Percentiles rank a stretch among this genome's conserved stretches.
phyloP scores from a whole-genome alignment of 2,113 vertebrate species.

The Cyphomyrus plagiostoma region DNA sequence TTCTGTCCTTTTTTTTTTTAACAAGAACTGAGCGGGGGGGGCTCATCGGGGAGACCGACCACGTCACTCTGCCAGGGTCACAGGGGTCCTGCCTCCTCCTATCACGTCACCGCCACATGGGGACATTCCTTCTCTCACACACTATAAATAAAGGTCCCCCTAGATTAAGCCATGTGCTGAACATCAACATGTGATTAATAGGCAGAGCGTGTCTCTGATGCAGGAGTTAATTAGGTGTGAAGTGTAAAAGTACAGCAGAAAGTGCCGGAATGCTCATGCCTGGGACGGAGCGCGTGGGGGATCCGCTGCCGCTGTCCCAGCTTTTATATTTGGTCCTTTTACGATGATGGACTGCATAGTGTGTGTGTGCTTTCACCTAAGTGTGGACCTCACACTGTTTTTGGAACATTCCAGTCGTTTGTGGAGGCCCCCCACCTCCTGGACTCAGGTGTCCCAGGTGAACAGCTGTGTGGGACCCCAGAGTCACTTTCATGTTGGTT shows the following conservation, averaged over 20 bases:
- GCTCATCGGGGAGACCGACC: not conserved
- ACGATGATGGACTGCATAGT: not conserved
- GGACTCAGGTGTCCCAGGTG: not conserved
- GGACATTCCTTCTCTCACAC: not conserved
- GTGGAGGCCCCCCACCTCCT: not conserved
- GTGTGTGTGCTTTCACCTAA: not conserved
- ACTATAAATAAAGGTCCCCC: conserved; percentile 17
- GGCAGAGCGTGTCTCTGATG: not conserved
- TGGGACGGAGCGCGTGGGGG: too few species aligned
- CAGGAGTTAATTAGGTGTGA: not conserved
- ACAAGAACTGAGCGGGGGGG: not conserved
- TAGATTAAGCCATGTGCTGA: not conserved
- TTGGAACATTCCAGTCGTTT: not conserved
- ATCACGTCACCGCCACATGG: not conserved
- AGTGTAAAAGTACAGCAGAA: not conserved
- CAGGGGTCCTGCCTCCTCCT: not conserved
- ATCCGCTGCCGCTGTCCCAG: not conserved
- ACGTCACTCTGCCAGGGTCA: not conserved
- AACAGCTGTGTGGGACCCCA: not conserved
- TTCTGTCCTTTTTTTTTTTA: not conserved
- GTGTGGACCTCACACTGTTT: not conserved
- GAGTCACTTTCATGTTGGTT: not conserved
- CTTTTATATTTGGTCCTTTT: not conserved
- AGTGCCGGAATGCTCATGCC: not conserved
- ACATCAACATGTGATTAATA: conserved; percentile 4